Conservation (phyloP, 2,113 vertebrate genomes). For the Excalfactoria chinensis region DNA sequence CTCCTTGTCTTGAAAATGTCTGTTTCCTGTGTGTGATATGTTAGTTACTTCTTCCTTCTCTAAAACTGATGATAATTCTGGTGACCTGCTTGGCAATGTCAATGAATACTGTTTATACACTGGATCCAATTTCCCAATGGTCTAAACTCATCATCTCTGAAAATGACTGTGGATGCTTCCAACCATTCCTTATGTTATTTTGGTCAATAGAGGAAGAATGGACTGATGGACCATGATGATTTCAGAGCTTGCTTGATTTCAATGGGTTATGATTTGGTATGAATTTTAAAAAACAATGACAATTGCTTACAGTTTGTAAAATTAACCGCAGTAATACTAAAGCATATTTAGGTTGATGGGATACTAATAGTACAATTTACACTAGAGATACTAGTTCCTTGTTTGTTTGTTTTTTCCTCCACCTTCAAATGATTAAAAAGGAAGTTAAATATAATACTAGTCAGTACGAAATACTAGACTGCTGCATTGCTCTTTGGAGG, state of each 20-base stretch:
- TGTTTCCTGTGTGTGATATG: slow-evolving; percentile 41
- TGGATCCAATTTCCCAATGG: slow-evolving; percentile 22
- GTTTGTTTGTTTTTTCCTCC: neutral
- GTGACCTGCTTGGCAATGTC: neutral
- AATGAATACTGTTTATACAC: neutral
- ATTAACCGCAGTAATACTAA: neutral
- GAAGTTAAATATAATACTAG: neutral
- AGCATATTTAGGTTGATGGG: neutral
- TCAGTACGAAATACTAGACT: neutral
- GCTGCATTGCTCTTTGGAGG: neutral
- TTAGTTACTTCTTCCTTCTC: slow-evolving; percentile 44
- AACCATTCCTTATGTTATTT: neutral
- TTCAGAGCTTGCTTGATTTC: slow-evolving; percentile 99
- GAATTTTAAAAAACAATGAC: slow-evolving; percentile 32
- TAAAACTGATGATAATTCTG: slow-evolving; percentile 22
- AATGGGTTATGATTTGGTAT: slow-evolving; percentile 99
- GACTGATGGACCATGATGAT: slow-evolving; percentile 96
- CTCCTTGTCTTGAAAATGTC: slow-evolving; percentile 35
- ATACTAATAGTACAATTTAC: neutral
- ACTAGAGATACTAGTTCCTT: neutral
- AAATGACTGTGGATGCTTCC: slow-evolving; percentile 48
- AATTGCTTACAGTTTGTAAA: neutral
- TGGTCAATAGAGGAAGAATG: slow-evolving; percentile 92
- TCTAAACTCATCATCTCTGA: neutral
- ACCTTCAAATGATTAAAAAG: neutral